Evolutionary conservation across 2,113 vertebrate genomes (phyloP), one percentile per base, ranked within the genome.

Genomic region (Kryptolebias marmoratus): DNA sequence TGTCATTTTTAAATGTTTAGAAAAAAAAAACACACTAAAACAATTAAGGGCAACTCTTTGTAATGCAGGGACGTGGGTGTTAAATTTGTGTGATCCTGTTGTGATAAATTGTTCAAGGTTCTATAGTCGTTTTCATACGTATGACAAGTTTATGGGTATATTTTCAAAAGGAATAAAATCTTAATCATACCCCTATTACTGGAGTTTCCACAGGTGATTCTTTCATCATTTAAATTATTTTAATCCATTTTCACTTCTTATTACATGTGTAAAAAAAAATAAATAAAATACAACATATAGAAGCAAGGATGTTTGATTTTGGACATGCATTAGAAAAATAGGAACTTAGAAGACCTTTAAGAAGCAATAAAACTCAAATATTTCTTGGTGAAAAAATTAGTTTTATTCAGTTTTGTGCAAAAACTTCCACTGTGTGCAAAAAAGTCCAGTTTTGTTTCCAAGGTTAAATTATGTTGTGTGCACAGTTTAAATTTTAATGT

Each of bases 151-250:
- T 91, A 90, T 94, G 89, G 91, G 88, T 94, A 93, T 94, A 94
- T 94, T 94, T 94, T 94, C 93, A 92, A 94, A 93, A 88, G 74
- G 88, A 93, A 93, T 93, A 92, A 94, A 94, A 94, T 90, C 87
- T 87, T 79, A 92, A 90, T 87, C 86, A 89, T 93, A 89, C 73
- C 91, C 90, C 83, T 87, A 82, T 70, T 76, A 69, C 16, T 84
- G 71, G 56, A 82, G 49, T 81, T 81, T 5, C 22, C 56, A 69
- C 57, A 66, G 22, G 14, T 49, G 48, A 48, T 71, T 49, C 42
- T 58, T 36, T 10, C 44, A 42, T 44, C 11, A 27, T 2, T 11
- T 1, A 53, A 48, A 1, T 53, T 2, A 27, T 11, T 14, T 62
- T 47, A 30, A 47, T 4, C 47, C 2, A 45, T 22, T 62, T 62